Conservation (phyloP, 2,888 invertebrate genomes). For the Drosophila dives region DNA sequence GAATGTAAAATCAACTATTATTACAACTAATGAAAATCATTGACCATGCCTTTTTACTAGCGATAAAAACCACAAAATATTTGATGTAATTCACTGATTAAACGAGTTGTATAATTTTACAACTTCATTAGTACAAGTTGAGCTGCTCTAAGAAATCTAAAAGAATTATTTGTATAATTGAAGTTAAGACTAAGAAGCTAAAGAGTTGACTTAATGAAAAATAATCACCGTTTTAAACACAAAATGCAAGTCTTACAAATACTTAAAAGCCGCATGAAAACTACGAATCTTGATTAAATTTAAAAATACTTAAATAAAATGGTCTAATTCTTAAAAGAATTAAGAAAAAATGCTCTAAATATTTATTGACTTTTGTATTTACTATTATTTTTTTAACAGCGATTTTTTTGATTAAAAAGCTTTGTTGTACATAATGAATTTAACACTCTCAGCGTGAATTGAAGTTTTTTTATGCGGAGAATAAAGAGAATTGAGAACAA, state of each 20-base stretch:
- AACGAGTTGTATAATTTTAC: constrained; percentile 50
- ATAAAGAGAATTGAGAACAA: constrained; percentile 7
- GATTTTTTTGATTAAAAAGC: not conserved
- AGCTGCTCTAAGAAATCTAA: constrained; percentile 14
- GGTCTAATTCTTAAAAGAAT: not conserved
- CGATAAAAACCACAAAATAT: constrained; percentile 71
- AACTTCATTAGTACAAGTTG: constrained; percentile 64
- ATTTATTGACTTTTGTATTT: not conserved
- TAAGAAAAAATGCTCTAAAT: not conserved
- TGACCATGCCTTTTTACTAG: constrained; percentile 53
- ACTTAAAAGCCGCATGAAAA: not conserved
- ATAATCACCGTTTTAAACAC: constrained; percentile 9
- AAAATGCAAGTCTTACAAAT: constrained; percentile 4
- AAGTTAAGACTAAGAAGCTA: not conserved
- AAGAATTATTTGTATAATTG: not conserved
- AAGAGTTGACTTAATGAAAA: constrained; percentile 27
- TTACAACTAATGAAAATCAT: constrained; percentile 53
- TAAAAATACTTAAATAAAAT: not conserved
- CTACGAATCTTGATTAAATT: not conserved
- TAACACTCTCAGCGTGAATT: not conserved
- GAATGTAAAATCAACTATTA: constrained; percentile 50
- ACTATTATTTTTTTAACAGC: not conserved
- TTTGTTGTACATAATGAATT: not conserved
- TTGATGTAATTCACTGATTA: constrained; percentile 62
- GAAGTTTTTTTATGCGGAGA: not conserved